These are phyloP conservation scores for Argynnis bischoffii DNA, from an alignment of 2,888 invertebrate species.

Conservation along the genomic window DNA sequence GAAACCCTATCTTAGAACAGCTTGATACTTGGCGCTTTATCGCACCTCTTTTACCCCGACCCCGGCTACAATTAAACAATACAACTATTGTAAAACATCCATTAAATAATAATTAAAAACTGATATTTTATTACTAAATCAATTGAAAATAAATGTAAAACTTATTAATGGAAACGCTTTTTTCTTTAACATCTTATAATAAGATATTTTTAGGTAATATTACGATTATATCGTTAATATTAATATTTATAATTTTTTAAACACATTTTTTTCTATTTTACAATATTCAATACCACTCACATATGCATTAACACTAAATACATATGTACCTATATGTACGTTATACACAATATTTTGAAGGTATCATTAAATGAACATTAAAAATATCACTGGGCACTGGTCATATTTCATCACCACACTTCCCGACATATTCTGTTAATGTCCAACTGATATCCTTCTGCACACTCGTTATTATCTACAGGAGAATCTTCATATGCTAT, in stretches of 20 bases:
- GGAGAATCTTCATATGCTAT: conserved; percentile 60
- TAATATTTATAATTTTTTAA: not conserved
- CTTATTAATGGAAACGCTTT: too few relatives aligned
- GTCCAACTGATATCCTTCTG: conserved; percentile 55
- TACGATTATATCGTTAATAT: too few relatives aligned
- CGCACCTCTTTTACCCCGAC: conserved; percentile 39
- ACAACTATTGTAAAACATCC: not conserved
- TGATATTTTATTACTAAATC: not conserved
- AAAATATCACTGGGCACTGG: not conserved
- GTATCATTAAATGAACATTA: not conserved
- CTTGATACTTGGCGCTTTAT: conserved; percentile 69
- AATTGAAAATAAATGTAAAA: too few relatives aligned
- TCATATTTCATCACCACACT: conserved; percentile 57
- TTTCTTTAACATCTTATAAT: too few relatives aligned
- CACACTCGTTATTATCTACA: conserved; percentile 46
- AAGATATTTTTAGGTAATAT: too few relatives aligned
- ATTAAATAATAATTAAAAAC: not conserved
- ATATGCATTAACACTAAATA: not conserved
- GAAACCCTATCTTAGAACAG: conserved; percentile 60
- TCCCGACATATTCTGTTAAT: conserved; percentile 60
- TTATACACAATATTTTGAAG: too few relatives aligned
- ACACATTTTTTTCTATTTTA: not conserved
- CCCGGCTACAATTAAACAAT: conserved; percentile 11
- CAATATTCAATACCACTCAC: not conserved
- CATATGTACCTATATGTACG: too few relatives aligned